phyloP scores from a whole-genome alignment of 2,797 vertebrate species.

The Hapalemur alaotrensis region DNA sequence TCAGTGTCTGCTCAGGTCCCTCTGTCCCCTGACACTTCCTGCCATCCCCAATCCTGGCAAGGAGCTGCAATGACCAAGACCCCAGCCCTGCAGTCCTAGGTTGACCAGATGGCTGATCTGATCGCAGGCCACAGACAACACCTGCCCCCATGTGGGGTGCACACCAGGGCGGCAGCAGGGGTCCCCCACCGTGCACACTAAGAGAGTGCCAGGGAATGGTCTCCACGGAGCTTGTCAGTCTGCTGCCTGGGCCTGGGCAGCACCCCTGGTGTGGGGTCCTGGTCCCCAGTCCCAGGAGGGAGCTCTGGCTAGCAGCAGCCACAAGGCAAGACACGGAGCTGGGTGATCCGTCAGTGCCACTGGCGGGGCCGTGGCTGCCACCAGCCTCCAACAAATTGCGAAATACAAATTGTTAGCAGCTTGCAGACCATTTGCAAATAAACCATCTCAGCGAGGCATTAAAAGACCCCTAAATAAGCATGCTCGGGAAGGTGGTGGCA shows the following conservation, averaged over 20 bases:
- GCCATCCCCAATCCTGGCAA: not conserved
- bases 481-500: not conserved
- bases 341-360: constrained; percentile 3
- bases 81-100: not conserved
- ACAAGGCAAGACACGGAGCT: not conserved
- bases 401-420: constrained; percentile 39
- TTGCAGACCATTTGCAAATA: not conserved
- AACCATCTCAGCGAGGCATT: not conserved
- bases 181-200: rapidly evolving
- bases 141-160: rapidly evolving
- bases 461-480: not conserved
- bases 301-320: not conserved
- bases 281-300: not conserved
- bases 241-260: not conserved
- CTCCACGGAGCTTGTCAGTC: too few relatives aligned
- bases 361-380: not conserved
- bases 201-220: rapidly evolving
- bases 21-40: not conserved
- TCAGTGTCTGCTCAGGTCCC: not conserved
- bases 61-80: not conserved
- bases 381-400: not conserved
- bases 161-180: rapidly evolving
- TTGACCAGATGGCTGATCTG: not conserved
- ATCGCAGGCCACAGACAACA: rapidly evolving
- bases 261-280: not conserved